Base-by-base conservation (phyloP, 1,140 invertebrate species). In the Cydia amplana region DNA sequence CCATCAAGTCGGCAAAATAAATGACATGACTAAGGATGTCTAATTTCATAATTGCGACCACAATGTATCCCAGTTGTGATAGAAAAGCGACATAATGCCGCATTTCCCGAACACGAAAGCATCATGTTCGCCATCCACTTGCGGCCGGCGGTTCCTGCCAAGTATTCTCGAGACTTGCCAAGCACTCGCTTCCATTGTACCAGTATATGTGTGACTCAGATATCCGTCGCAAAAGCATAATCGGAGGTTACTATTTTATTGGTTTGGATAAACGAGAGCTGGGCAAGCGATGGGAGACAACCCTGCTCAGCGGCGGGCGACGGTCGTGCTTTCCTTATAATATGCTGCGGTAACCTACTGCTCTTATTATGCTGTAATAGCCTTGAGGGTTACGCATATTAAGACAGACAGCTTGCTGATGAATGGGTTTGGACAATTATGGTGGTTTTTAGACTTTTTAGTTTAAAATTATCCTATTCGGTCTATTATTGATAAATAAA, bases 31-130 rank as follows among this genome's bases (percentile, higher is more conserved):
- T 60, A 60, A 60, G 51, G 20, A 60, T 60, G 55, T 23, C 7
- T 60, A 60, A 60, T 60, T 60, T 5, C 9, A 60, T 23, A 60
- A 60, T 60, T 60, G 55, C 55, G 55, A 23, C 55, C 55, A 60
- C 55, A 60, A 23, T 60, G 18, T 55, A 60, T 60, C 55, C 55
- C 55, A 23, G 55, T 60, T 23, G 55, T 9, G 55, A 60, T 60
- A 60, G 55, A 60, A 60, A 60, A 60, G 55, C 55, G 55, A 60
- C 55, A 60, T 60, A 23, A 60, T 23, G 55, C 55, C 20, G 20
- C 55, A 60, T 60, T 60, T 60, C 55, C 55, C 55, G 55, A 60
- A 60, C 55, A 60, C 55, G 55, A 60, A 60, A 23, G 55, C 55
- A 60, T 60, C 55, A 60, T 60, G 55, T 60, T 12, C 55, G 55